These are phyloP conservation scores for Xestia c-nigrum DNA, from an alignment of 2,888 invertebrate genomes.

Conservation along the genomic window DNA sequence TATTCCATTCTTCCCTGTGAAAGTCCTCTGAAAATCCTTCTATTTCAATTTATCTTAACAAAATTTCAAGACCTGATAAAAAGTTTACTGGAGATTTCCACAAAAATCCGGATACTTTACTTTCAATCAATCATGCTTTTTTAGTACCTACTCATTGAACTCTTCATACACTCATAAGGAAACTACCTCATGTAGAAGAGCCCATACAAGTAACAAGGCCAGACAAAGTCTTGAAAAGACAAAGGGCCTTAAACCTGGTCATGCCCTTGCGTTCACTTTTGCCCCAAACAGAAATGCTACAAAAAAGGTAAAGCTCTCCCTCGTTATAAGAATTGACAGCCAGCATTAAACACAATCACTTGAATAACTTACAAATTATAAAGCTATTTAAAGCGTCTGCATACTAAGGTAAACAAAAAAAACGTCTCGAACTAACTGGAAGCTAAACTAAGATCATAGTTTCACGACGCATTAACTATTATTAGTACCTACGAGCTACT, in stretches of 20 bases:
- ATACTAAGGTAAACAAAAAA: slow-evolving; percentile 3
- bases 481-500: slow-evolving; percentile 18
- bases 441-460: slow-evolving; percentile 21
- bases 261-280: neutral
- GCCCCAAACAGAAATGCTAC: neutral
- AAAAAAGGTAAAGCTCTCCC: neutral
- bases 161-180: neutral
- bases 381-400: neutral
- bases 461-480: slow-evolving; percentile 24
- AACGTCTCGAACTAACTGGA: neutral
- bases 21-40: neutral
- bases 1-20: neutral
- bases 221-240: neutral
- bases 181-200: neutral
- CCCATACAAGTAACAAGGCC: neutral
- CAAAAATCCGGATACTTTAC: neutral
- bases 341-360: neutral
- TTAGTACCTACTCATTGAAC: neutral
- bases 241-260: neutral
- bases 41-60: neutral
- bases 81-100: neutral
- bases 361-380: neutral
- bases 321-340: neutral
- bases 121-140: neutral
- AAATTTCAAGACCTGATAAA: neutral